Conservation (phyloP, 2,113 vertebrate genomes). For the Burhinus bistriatus region DNA sequence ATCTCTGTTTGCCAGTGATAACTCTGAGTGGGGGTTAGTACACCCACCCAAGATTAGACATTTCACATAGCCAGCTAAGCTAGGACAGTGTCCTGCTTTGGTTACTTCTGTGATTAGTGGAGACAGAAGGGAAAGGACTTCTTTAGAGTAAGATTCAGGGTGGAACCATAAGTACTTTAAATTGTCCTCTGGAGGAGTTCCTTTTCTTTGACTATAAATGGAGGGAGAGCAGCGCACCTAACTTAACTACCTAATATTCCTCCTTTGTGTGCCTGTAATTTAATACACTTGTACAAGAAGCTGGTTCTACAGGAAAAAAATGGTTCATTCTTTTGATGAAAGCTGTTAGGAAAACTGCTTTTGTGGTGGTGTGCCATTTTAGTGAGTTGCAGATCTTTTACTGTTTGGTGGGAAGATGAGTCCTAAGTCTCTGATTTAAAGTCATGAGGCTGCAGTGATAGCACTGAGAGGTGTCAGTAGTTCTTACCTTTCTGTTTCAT, state of each 20-base stretch:
- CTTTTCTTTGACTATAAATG: not conserved
- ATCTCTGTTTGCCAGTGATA: not conserved
- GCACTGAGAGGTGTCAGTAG: not conserved
- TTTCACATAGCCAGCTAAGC: not conserved
- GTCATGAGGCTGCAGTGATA: not conserved
- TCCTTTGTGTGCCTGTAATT: not conserved
- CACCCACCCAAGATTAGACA: not conserved
- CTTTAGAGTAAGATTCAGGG: not conserved
- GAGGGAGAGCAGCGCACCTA: not conserved
- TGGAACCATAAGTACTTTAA: not conserved
- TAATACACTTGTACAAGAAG: not conserved
- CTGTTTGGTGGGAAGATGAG: not conserved
- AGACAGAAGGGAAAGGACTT: not conserved
- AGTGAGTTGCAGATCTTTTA: not conserved
- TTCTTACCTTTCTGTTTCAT: not conserved
- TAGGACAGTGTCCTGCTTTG: not conserved
- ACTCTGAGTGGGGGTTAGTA: not conserved
- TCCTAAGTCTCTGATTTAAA: not conserved
- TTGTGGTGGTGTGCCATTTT: not conserved
- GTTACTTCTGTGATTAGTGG: not conserved
- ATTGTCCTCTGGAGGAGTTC: slow-evolving; percentile 15
- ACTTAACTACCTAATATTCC: not conserved
- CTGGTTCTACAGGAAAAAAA: not conserved
- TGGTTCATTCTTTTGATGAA: not conserved
- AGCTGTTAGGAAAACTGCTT: slow-evolving; percentile 9